Evolutionary conservation across 2,113 vertebrate genomes (phyloP).

Genomic region (Ia io): DNA sequence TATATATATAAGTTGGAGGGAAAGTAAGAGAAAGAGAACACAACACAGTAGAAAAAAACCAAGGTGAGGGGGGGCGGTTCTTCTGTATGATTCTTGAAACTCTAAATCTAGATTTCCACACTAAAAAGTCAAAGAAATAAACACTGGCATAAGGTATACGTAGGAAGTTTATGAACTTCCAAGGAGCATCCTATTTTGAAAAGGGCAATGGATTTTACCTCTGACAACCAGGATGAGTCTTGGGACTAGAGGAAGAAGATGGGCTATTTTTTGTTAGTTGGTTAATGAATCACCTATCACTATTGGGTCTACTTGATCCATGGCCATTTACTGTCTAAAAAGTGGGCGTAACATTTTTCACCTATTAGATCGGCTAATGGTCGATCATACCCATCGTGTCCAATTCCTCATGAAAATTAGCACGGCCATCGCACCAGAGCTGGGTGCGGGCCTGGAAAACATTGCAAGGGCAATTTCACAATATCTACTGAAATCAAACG

Average conservation of each 20-base stretch:
- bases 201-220: not conserved
- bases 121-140: not conserved
- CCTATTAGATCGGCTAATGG: slow-evolving; percentile 33
- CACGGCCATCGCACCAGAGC: not conserved
- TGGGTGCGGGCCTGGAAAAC: not conserved
- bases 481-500: not conserved
- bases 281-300: not conserved
- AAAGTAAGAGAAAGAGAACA: not conserved
- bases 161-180: not conserved
- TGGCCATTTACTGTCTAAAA: not conserved
- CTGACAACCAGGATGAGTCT: not conserved
- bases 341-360: slow-evolving; percentile 2
- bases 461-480: not conserved
- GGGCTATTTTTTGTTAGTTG: not conserved
- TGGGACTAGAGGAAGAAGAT: not conserved
- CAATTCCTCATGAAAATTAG: not conserved
- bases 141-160: not conserved
- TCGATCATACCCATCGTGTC: not conserved
- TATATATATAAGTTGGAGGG: not conserved
- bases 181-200: not conserved
- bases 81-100: not conserved
- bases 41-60: not conserved
- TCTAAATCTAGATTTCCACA: not conserved
- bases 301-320: not conserved
- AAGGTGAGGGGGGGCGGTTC: not conserved